Conservation (phyloP, 2,888 invertebrate genomes). For the Athrips mouffetella region DNA sequence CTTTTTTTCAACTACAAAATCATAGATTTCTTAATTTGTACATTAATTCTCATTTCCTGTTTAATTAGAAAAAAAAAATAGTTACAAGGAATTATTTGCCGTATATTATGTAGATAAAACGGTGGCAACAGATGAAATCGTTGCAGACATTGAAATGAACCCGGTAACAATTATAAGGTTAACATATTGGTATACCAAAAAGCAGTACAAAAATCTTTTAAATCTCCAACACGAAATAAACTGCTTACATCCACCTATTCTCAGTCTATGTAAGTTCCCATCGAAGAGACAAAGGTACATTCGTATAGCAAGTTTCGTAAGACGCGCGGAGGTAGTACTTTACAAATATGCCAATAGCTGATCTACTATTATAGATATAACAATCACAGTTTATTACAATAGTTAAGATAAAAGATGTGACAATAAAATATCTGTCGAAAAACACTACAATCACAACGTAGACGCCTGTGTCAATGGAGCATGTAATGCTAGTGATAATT, state of each 20-base stretch:
- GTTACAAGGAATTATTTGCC: no score
- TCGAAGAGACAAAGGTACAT: constrained; percentile 20
- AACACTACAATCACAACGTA: constrained; percentile 70
- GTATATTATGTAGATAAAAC: no score
- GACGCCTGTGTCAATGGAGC: constrained; percentile 54
- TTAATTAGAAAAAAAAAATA: no score
- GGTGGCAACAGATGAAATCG: no score
- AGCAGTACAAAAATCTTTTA: background rate
- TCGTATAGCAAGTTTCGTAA: constrained; percentile 32
- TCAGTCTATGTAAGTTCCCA: constrained; percentile 19
- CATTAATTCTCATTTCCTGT: no score
- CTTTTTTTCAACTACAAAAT: no score
- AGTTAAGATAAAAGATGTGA: constrained; percentile 51
- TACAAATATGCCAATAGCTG: constrained; percentile 51
- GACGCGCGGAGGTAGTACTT: constrained; percentile 52
- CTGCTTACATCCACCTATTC: constrained; percentile 12
- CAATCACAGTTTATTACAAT: constrained; percentile 62
- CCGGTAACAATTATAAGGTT: background rate
- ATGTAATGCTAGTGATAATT: constrained; percentile 60
- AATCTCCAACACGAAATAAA: constrained; percentile 4
- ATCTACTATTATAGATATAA: constrained; percentile 39
- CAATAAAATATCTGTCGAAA: constrained; percentile 60
- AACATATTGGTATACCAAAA: background rate
- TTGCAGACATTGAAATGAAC: background rate
- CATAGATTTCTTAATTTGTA: no score